Evolutionary conservation across 2,797 vertebrate species (phyloP).

Genomic region (Scolopax rusticola): DNA sequence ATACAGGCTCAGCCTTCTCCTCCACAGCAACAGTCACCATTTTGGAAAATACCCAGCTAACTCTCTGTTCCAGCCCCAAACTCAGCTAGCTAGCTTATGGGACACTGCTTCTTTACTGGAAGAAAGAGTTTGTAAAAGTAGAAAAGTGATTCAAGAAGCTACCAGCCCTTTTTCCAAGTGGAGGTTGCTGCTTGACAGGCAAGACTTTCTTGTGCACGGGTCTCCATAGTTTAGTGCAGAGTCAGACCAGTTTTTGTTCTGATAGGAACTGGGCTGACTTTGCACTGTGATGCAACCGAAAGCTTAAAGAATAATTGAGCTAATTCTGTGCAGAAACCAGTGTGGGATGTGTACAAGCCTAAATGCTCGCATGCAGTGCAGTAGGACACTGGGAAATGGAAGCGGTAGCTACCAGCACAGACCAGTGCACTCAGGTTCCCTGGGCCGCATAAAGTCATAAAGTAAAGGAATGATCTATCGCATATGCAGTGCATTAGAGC

Average conservation of each 20-base stretch:
- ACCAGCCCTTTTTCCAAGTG: not conserved
- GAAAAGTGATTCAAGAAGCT: not conserved
- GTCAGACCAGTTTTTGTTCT: not conserved
- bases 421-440: not conserved
- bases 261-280: not conserved
- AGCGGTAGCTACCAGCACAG: not conserved
- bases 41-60: not conserved
- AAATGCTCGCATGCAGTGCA: rapidly evolving
- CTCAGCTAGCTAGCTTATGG: not conserved
- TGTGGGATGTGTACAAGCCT: not conserved
- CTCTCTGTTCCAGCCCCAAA: not conserved
- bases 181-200: not conserved
- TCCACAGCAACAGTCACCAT: not conserved
- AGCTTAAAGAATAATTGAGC: not conserved
- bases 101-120: not conserved
- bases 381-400: not conserved
- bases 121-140: not conserved
- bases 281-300: not conserved
- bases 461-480: conserved; percentile 55
- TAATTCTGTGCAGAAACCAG: not conserved
- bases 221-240: not conserved
- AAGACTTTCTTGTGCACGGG: not conserved
- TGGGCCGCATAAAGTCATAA: conserved; percentile 36
- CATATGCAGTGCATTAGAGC: conserved; percentile 34
- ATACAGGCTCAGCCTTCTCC: rapidly evolving